Evolutionary conservation across 2,888 invertebrate species (phyloP), one percentile per base, ranked within the genome.

Genomic region (Galerucella pusilla): DNA sequence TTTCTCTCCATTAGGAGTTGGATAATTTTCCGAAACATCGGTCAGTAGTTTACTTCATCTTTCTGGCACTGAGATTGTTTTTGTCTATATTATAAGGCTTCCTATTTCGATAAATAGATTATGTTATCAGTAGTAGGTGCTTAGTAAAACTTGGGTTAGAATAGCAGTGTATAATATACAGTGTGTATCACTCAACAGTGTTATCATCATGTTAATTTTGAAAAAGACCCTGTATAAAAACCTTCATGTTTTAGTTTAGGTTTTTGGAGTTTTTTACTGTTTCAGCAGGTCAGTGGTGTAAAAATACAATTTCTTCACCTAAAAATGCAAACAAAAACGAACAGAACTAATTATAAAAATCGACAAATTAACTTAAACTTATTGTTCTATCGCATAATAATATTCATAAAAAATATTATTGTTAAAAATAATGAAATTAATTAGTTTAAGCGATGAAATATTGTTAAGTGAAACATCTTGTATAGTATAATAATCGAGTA

Each of bases 21-120:
- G 63, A 63, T 35, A 28, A 28, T 42, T 63, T 63, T 63, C 42
- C n/a, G 14, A 63, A 9, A n/a, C 6, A 63, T 35, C 11, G 61
- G 35, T 35, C 16, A 12, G 35, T 61, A 61, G 25, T 28, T 61
- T 35, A 61, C 14, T 63, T 42, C 12, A n/a, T 42, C 12, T 42
- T 63, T 42, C 35, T 59, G 59, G 59, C 59, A 42, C 42, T 57
- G 20, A 1, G 20, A 57, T 57, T 57, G 57, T 54, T 14, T 54
- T 14, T 16, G 10, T 57, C 57, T 20, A 16, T 57, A 16, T 28
- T 28, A 28, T 20, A 57, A 57, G 20, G 57, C 11, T 57, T 10
- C 10, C n/a, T 57, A 57, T 14, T 54, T 54, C 16, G 4, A 14
- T 54, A 5, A 54, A 54, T n/a, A 14, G 54, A 54, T 54, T n/a